These are phyloP conservation scores for Anthoscopus minutus DNA, from an alignment of 2,113 vertebrate genomes.

Conservation along the genomic window DNA sequence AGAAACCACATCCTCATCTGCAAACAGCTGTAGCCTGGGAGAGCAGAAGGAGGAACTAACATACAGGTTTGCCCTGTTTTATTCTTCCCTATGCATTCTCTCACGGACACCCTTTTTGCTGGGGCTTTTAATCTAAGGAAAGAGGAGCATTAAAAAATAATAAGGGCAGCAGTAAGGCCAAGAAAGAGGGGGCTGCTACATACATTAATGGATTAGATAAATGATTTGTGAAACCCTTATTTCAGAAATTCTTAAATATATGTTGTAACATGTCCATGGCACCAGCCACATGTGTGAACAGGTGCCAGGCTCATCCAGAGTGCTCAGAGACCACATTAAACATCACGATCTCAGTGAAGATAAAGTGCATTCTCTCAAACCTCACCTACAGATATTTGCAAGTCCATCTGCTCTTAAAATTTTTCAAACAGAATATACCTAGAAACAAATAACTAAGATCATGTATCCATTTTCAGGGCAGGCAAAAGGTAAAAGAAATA, in stretches of 20 bases:
- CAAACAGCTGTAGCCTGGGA: not conserved
- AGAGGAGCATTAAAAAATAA: not conserved
- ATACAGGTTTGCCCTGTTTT: not conserved
- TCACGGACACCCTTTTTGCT: not conserved
- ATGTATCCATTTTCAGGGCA: rapidly evolving
- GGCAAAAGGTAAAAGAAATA: not conserved
- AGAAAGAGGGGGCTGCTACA: not conserved
- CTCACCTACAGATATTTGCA: not conserved
- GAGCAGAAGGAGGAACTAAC: not conserved
- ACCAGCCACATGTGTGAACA: rapidly evolving
- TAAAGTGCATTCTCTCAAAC: not conserved
- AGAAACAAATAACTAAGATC: not conserved
- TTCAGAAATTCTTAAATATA: not conserved
- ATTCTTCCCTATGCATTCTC: not conserved
- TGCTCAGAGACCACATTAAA: not conserved
- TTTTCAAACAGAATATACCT: not conserved
- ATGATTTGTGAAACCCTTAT: not conserved
- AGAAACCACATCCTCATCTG: not conserved
- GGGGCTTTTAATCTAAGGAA: not conserved
- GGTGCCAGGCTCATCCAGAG: not conserved
- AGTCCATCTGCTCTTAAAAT: not conserved
- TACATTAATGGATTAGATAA: not conserved
- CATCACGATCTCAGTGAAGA: not conserved
- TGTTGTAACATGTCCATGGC: not conserved
- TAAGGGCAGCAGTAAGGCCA: not conserved